Base-by-base conservation (phyloP, 2,113 vertebrate species). In the Psammodynastes pulverulentus region DNA sequence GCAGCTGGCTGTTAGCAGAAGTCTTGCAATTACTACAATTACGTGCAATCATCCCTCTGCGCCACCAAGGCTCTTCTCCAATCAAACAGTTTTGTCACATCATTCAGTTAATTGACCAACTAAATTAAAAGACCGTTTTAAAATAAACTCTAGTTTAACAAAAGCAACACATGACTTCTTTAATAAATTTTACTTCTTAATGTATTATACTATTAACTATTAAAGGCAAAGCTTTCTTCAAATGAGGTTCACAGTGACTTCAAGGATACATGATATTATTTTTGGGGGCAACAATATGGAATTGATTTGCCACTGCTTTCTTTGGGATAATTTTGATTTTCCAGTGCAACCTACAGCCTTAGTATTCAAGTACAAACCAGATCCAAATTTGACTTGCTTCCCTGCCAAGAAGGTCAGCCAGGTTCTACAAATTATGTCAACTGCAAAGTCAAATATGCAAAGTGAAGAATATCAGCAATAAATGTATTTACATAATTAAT, bases 361-460 rank as follows among this genome's bases (percentile, higher is more conserved):
- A 19, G 34, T 39, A 79, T 39, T 79, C 67, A 79, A 79, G 67
- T 39, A 39, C 15, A 39, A 39, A 79, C 67, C 67, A 79, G 67
- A 39, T 79, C 67, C 67, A 39, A 79, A 79, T 79, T 39, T 79
- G 17, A 21, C 67, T 79, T 39, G 34, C 67, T 17, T 39, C n/a
- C 34, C 19, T 39, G 67, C 67, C 67, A 79, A 72, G 29, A 67
- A 67, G 67, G n/a, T 72, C 67, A 72, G 15, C n/a, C 67, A 72
- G 17, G 67, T 39, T 79, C 67, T 79, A 79, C 67, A 79, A 79
- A 39, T 79, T 39, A 84, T 53, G 88, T 92, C 93, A 94, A 3
- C 45, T 88, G 10, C 67, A 92, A 94, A 79, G 91, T 91, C 79
- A 49, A 92, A 95, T 92, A 91, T 92, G 23, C n/a, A 92, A 92